Base-by-base conservation (phyloP, 2,797 vertebrate genomes). In the Smutsia gigantea region DNA sequence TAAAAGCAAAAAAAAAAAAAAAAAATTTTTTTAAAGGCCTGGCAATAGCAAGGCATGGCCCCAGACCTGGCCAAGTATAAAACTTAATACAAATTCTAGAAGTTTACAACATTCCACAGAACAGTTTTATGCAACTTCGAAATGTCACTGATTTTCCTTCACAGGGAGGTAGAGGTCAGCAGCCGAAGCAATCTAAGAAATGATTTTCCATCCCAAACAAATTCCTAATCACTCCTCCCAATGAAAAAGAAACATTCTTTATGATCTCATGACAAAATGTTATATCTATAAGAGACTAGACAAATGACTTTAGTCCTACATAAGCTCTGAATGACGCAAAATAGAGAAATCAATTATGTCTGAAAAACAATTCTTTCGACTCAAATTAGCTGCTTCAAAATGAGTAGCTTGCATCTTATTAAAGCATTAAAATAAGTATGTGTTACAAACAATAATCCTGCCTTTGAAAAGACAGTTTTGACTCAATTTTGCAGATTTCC, bases 161-260 rank as follows among this genome's bases (percentile, higher is more conserved):
- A 55, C 37, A 55, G 29, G 19, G 29, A 74, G 23, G 31, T 17
- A 74, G 68, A 64, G 23, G 68, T 57, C 78, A 74, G 34, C 55
- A 88, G 55, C 57, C 82, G 34, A 87, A 42, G 66, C 55, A 63
- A 74, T 64, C 21, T 37, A 92, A 39, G 59, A 96, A 87, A 1
- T 61, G 63, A 78, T 59, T 71, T 86, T 95, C 55, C 46, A 37
- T 66, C 69, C 74, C 88, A 75, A 92, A 81, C 42, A 66, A 89
- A 89, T 82, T 89, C 64, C 34, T 68, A 79, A 14, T 83, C n/a
- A 86, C 59, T 89, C 34, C 23, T 82, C 29, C n/a, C 75, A 88
- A 83, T 72, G 81, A 55, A 94, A 92, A 97, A 90, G 34, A 81
- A 92, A 82, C 53, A 69, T 71, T 87, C 81, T 90, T 51, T 59